These are phyloP conservation scores for Eulemur albifrons DNA, from an alignment of 2,797 vertebrate genomes.

Conservation along the genomic window DNA sequence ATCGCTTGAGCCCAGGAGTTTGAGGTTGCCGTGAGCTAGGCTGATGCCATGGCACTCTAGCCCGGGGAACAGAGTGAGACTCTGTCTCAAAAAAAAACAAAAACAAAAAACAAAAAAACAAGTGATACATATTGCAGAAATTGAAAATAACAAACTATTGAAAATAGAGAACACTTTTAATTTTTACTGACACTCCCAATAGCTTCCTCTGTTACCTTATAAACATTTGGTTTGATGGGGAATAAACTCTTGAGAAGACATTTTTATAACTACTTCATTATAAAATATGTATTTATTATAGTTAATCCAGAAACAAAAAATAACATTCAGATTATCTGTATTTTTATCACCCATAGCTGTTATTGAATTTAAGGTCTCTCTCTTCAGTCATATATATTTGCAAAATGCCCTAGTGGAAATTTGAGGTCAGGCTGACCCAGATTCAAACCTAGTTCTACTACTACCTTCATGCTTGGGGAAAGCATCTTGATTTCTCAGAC, in stretches of 20 bases:
- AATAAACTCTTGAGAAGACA: not conserved
- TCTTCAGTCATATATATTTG: not conserved
- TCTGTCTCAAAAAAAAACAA: too few species aligned
- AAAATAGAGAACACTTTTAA: not conserved
- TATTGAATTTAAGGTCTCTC: not conserved
- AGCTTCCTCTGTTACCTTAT: not conserved
- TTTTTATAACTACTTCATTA: constrained; percentile 10
- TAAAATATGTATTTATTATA: not conserved
- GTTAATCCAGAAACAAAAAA: not conserved
- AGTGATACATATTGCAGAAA: not conserved
- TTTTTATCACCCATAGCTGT: not conserved
- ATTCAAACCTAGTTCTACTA: constrained; percentile 9
- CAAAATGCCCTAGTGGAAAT: not conserved
- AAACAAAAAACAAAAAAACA: too few species aligned
- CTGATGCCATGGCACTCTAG: too few species aligned
- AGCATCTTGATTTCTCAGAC: constrained; percentile 40
- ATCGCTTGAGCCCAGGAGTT: too few species aligned
- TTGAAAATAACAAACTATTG: not conserved
- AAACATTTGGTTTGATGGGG: not conserved
- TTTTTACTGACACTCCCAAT: not conserved
- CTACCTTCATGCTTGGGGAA: constrained; percentile 20
- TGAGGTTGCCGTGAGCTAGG: too few species aligned
- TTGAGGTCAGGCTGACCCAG: constrained; percentile 12
- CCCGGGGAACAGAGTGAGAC: too few species aligned
- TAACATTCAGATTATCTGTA: not conserved